Evolutionary conservation across 1,140 invertebrate species (phyloP), one percentile per base, ranked within the genome.

Genomic region (Epicauta chinensis): DNA sequence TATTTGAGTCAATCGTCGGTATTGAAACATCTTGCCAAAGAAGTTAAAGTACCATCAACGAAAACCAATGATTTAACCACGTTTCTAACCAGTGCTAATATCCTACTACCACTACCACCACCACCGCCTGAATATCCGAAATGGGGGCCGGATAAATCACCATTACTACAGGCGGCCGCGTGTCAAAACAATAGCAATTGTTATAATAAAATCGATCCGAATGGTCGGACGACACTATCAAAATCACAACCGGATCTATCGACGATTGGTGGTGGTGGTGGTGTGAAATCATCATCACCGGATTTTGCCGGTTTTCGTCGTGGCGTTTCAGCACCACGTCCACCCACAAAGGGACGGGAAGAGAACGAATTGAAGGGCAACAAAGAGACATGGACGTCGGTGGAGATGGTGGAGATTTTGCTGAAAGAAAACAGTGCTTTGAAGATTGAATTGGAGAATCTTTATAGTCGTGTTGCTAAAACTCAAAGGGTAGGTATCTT

Each of bases 401-500:
- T 84, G 0, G 84, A 90, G 60, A 87, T 91, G 72, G 79, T 93
- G 3, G 89, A 93, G 62, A 80, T 90, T 38, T 71, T 95, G 1
- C 84, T 88, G 17, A 82, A 87, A 52, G 91, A 96, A 76, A 94
- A 94, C 66, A 82, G 81, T 62, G 79, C 81, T 47, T 77, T 95
- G 44, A 89, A 91, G 71, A 71, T 83, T 15, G 89, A 94, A 69
- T 71, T 94, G 1, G 83, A 88, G 40, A 77, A 83, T 37, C 91
- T 84, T 55, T 86, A 86, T 63, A 84, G 84, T 55, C 87, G 90
- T 65, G 86, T 93, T 40, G 81, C 86, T n/a, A 91, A 88, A 71
- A 84, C 91, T 41, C 84, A 89, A 68, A 92, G 91, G 77, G 87
- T 89, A 71, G n/a, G n/a, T n/a, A n/a, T n/a, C n/a, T n/a, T n/a